Base-by-base conservation (phyloP, 1,140 invertebrate genomes). In the Aphelinus certus region DNA sequence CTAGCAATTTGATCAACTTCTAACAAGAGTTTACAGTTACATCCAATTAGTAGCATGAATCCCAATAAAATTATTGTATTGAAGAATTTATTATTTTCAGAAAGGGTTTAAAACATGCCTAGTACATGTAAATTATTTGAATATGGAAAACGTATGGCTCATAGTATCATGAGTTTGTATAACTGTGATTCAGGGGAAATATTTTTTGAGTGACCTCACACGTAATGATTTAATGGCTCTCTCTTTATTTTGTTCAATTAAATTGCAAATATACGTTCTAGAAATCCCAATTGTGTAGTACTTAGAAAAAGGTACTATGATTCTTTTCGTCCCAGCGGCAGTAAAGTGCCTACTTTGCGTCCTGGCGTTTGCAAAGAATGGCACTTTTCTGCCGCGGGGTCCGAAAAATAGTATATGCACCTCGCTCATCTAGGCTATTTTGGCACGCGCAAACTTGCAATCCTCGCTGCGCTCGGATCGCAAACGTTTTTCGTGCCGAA, bases 211-310 rank as follows among this genome's bases (percentile, higher is more conserved):
- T 73, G 56, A 73, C 47, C 64, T 73, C 56, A 61, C 64, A 73
- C 55, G 42, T 53, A 51, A 73, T 57, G 71, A 73, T 73, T 60
- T 60, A 73, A 73, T 73, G 63, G 63, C 66, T 66, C 64, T 68
- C 47, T 62, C 48, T 74, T 74, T 58, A 10, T 49, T 67, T 47
- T 61, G n/a, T 67, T 73, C 51, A 61, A 58, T 3, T 9, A 9
- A 26, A 66, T n/a, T 73, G 46, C 53, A 60, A 57, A 10, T 43
- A 57, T 61, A 67, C 46, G 58, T 56, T 48, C 61, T 62, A 26
- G 48, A 53, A 67, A 67, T 65, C 63, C 63, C 71, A 73, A 73
- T 67, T 66, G 63, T 58, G 46, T 73, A 73, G 55, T 43, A 46
- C 57, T 46, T 6, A 58, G 4, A 62, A 43, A 47, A 62, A 61